Conservation (phyloP, 2,888 invertebrate genomes). For the Andrena bucephala region DNA sequence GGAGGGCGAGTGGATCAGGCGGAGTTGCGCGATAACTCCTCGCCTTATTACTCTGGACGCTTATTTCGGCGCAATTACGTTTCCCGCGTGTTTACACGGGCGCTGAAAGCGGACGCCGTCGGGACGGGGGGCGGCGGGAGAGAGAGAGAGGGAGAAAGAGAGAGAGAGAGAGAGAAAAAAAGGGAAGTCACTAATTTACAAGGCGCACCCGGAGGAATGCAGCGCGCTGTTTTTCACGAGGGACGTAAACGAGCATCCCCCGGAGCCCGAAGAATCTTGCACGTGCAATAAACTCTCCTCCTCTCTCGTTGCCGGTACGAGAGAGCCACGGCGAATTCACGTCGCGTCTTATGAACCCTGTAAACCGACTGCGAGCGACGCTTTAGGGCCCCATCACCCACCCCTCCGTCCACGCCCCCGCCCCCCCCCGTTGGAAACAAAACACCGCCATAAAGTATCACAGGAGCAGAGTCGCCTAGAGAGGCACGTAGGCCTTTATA, state of each 20-base stretch:
- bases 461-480: conserved; percentile 62
- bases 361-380: conserved; percentile 82
- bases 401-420: conserved; percentile 50
- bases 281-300: conserved; percentile 67
- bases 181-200: conserved; percentile 58
- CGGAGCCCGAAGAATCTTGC: conserved; percentile 65
- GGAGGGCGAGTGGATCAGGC: conserved; percentile 19
- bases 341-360: conserved; percentile 78
- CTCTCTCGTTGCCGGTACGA: conserved; percentile 10
- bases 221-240: conserved; percentile 65
- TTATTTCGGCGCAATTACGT: conserved; percentile 61
- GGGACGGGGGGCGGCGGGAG: neutral
- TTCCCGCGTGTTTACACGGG: conserved; percentile 53
- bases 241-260: conserved; percentile 67
- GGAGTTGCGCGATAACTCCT: conserved; percentile 32
- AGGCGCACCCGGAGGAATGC: conserved; percentile 55
- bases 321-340: conserved; percentile 70
- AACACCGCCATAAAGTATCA: conserved; percentile 77
- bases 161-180: conserved; percentile 21
- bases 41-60: conserved; percentile 44
- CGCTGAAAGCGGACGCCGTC: conserved; percentile 15
- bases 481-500: conserved; percentile 83
- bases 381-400: conserved; percentile 72
- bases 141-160: neutral
- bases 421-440: conserved; percentile 73